Evolutionary conservation across 2,113 vertebrate genomes (phyloP).

Genomic region (Gobio gobio): DNA sequence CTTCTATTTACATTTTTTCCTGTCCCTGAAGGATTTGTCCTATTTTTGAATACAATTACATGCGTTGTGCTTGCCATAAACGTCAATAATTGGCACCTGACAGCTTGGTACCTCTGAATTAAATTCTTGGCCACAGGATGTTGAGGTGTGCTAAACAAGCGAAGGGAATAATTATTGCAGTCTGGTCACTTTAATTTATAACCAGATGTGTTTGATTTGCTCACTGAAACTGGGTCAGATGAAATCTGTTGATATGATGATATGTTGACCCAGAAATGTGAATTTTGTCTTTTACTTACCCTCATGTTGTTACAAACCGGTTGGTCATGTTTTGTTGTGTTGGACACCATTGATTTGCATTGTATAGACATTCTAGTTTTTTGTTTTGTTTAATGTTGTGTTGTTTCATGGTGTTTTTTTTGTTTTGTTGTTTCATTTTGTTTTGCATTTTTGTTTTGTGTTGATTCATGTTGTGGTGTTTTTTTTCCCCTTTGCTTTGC

Average conservation of each 20-base stretch:
- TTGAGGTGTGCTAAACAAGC: background rate
- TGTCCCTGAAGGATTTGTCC: background rate
- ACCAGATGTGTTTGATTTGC: constrained; percentile 7
- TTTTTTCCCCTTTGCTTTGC: too few relatives aligned
- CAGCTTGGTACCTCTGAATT: background rate
- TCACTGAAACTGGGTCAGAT: background rate
- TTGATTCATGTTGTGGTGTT: too few relatives aligned
- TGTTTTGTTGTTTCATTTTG: too few relatives aligned
- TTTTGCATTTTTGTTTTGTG: too few relatives aligned
- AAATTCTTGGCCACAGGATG: background rate
- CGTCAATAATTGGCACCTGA: background rate
- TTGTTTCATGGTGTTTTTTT: background rate
- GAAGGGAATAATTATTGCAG: background rate
- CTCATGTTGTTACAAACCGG: background rate
- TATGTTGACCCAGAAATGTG: background rate
- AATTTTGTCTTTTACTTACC: background rate
- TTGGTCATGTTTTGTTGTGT: background rate
- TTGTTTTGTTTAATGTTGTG: background rate
- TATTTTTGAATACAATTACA: background rate
- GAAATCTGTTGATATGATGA: background rate
- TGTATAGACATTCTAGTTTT: background rate
- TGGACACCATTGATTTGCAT: background rate
- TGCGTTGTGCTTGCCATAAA: background rate
- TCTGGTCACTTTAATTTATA: background rate
- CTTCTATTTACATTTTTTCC: background rate